Evolutionary conservation across 2,797 vertebrate species (phyloP), one percentile per base, ranked within the genome.

Genomic region (Enteromius argenteus): DNA sequence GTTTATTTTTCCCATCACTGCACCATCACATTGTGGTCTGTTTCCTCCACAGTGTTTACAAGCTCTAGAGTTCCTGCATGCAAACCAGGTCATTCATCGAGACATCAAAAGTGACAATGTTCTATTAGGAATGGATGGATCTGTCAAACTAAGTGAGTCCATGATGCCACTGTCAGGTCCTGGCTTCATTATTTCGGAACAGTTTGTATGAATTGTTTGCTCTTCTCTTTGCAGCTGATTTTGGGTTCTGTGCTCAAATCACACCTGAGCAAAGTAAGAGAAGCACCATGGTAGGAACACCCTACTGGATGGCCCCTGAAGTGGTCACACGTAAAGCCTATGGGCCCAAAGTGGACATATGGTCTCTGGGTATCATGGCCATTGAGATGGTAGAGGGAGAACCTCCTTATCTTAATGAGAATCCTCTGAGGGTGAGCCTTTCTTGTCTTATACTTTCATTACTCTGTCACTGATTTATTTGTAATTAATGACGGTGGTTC

Each of bases 31-130:
- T 44, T 60, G 4, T 21, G 3, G 17, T 75, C 27, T 42, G 42
- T 23, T 27, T 62, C 17, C n/a, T 86, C 0, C 85, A 21, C 89
- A 99, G 98, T 99, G 98, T 93, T 94, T 99, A 87, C 98, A 99
- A 94, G 98, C 98, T 0, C 93, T 99, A 62, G 97, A 99, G 91
- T 99, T 99, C 89, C 95, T 99, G 21, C 98, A 99, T 46, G 95
- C 96, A 85, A 99, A 99, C 93, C 98, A 99, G 89, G 98, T 99
- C 91, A 99, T 99, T 92, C 98, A 99, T 94, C 95, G 98, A 93
- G 98, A 99, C 94, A 99, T 99, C 90, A 99, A 99, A 94, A 99
- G 98, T 89, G 98, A 99, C 93, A 99, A 99, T 1, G 97, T 99
- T 11, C 94, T 99, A 74, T 94, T 99, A 91, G 98, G 98, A 86